phyloP scores from a whole-genome alignment of 2,797 vertebrate genomes.

The Protosalanx chinensis region DNA sequence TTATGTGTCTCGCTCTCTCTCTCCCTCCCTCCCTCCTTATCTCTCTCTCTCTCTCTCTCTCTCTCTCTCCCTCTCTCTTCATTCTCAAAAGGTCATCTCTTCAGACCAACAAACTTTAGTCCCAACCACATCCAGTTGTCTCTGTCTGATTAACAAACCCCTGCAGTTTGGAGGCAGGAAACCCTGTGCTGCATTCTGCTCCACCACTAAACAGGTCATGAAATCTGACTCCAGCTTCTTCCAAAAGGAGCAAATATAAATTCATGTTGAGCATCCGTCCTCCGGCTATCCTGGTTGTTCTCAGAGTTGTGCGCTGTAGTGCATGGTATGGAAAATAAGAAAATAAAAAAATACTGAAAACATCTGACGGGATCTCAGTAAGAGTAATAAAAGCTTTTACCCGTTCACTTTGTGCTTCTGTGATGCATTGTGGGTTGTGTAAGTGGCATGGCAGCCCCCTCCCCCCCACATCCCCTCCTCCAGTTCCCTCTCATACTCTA shows the following conservation, averaged over 20 bases:
- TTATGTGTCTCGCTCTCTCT: conserved; percentile 3
- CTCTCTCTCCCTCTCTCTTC: background rate
- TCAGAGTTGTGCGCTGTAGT: background rate
- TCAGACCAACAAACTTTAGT: too few relatives aligned
- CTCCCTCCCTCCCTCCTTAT: too few relatives aligned
- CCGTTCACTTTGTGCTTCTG: background rate
- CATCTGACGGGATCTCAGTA: background rate
- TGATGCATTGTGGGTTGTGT: background rate
- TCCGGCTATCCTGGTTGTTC: background rate
- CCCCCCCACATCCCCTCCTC: background rate
- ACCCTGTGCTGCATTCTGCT: too few relatives aligned
- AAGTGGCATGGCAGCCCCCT: background rate
- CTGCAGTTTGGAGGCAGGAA: too few relatives aligned
- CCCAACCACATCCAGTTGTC: too few relatives aligned
- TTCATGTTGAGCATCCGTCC: background rate
- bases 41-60: background rate
- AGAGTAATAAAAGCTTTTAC: background rate
- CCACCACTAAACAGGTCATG: background rate
- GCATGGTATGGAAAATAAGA: background rate
- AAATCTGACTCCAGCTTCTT: background rate
- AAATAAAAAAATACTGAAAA: too few relatives aligned
- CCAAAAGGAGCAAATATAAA: background rate
- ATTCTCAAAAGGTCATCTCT: too few relatives aligned
- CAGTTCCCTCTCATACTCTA: too few relatives aligned
- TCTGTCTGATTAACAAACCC: too few relatives aligned